These are phyloP conservation scores for Tridacna crocea DNA, from an alignment of 2,888 invertebrate species.

Conservation along the genomic window DNA sequence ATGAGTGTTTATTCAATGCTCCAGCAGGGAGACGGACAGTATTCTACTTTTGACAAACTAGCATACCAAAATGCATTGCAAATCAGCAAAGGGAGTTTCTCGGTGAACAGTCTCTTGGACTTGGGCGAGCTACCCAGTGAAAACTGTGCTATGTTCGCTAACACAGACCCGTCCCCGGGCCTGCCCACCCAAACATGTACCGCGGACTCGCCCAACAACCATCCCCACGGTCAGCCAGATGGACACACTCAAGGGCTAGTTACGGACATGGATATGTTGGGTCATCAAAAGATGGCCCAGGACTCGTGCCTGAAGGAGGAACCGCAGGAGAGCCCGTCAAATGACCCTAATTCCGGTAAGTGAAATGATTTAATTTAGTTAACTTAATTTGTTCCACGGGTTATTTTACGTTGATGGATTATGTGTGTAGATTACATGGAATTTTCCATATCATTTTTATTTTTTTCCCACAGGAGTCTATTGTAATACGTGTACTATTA, in stretches of 20 bases:
- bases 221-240: constrained; percentile 38
- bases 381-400: too few species aligned
- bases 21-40: constrained; percentile 67
- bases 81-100: constrained; percentile 76
- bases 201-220: constrained; percentile 58
- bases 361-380: neutral
- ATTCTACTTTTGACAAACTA: constrained; percentile 73
- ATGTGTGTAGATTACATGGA: too few species aligned
- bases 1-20: constrained; percentile 74
- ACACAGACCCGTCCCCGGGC: constrained; percentile 72
- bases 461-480: too few species aligned
- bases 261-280: constrained; percentile 53
- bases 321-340: constrained; percentile 41
- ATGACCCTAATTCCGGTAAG: constrained; percentile 57
- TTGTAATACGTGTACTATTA: too few species aligned
- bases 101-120: constrained; percentile 77
- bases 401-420: too few species aligned
- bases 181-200: constrained; percentile 73
- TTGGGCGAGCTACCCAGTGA: constrained; percentile 77
- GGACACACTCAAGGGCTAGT: constrained; percentile 50
- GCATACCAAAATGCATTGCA: constrained; percentile 72
- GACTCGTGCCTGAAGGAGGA: constrained; percentile 60
- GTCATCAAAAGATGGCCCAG: constrained; percentile 38
- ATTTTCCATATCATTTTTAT: too few species aligned
- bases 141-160: constrained; percentile 78